phyloP scores from a whole-genome alignment of 2,888 invertebrate genomes.

The Rhagium mordax region DNA sequence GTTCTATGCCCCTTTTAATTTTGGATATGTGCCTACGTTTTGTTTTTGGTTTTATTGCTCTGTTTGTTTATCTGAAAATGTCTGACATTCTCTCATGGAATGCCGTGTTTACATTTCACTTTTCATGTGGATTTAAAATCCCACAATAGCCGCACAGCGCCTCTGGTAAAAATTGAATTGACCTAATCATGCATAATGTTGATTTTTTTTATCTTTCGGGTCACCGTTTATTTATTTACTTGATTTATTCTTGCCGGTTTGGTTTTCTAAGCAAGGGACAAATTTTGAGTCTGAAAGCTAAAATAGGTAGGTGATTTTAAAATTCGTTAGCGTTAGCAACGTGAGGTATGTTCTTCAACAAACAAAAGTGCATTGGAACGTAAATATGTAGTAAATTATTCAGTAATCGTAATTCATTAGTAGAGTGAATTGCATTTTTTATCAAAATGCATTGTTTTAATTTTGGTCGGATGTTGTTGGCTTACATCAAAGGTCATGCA shows the following conservation, averaged over 20 bases:
- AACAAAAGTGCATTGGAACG: too few relatives aligned
- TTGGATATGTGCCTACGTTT: slow-evolving; percentile 21
- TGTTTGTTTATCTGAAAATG: slow-evolving; percentile 8
- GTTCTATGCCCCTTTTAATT: slow-evolving; percentile 19
- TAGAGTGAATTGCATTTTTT: too few relatives aligned
- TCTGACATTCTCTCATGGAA: background rate
- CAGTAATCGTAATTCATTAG: too few relatives aligned
- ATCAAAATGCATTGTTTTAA: too few relatives aligned
- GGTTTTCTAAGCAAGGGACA: background rate
- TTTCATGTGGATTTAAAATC: background rate
- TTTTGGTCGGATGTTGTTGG: too few relatives aligned
- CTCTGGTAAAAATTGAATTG: background rate
- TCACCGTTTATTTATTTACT: background rate
- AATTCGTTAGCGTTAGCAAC: background rate
- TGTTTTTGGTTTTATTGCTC: slow-evolving; percentile 7
- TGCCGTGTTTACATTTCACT: slow-evolving; percentile 13
- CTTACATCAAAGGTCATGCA: too few relatives aligned
- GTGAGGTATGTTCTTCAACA: too few relatives aligned
- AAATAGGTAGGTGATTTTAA: background rate
- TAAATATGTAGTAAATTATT: too few relatives aligned
- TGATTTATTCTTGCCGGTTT: background rate
- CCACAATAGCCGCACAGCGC: background rate
- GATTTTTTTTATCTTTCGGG: background rate
- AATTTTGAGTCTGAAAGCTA: background rate
- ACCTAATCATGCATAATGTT: background rate